phyloP scores from a whole-genome alignment of 2,888 invertebrate species.

The Chloroclystis v-ata region DNA sequence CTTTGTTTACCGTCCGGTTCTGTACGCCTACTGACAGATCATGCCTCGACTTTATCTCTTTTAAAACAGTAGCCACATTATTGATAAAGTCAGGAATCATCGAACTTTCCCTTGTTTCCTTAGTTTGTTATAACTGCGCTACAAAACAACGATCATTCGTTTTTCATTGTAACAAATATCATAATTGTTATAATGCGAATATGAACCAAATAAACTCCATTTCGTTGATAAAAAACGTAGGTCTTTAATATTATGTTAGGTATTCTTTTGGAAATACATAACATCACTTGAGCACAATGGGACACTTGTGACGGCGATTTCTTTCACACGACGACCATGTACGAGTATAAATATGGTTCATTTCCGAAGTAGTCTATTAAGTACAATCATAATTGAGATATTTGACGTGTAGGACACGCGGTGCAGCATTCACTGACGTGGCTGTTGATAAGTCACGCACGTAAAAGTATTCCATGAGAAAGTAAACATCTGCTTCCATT shows the following conservation, averaged over 20 bases:
- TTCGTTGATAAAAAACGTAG: too few species aligned
- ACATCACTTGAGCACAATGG: conserved; percentile 1
- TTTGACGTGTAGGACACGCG: conserved; percentile 28
- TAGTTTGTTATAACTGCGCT: too few species aligned
- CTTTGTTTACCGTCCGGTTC: conserved; percentile 60
- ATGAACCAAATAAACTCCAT: too few species aligned
- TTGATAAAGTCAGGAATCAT: too few species aligned
- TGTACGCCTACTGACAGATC: conserved; percentile 34
- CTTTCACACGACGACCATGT: conserved; percentile 7
- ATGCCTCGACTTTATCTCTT: conserved; percentile 38
- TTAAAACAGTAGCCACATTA: conserved; percentile 43
- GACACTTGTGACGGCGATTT: conserved; percentile 7
- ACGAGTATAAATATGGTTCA: conserved; percentile 14
- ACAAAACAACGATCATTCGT: too few species aligned
- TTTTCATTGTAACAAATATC: too few species aligned
- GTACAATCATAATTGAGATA: conserved; percentile 32
- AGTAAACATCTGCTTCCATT: conserved; percentile 42
- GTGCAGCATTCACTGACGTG: conserved; percentile 37
- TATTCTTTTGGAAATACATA: not conserved
- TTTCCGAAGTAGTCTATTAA: conserved; percentile 18
- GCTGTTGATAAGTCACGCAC: conserved; percentile 59
- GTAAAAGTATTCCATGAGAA: conserved; percentile 47
- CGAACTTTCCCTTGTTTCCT: too few species aligned
- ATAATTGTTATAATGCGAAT: too few species aligned
- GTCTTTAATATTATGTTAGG: not conserved